These are phyloP conservation scores for Venusia cambrica DNA, from an alignment of 2,888 invertebrate species.

Conservation along the genomic window DNA sequence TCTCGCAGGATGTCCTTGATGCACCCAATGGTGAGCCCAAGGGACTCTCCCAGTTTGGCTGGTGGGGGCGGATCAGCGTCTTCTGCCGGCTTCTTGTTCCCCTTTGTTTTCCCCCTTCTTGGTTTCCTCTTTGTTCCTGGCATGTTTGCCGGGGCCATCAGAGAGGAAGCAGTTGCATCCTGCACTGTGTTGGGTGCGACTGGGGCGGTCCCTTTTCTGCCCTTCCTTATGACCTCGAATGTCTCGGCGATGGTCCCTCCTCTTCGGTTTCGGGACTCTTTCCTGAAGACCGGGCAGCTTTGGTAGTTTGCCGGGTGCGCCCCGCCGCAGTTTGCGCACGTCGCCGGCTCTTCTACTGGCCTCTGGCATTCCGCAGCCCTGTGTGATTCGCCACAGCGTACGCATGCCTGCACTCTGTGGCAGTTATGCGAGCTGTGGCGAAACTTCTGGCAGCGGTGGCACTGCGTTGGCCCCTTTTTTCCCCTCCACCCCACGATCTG, in stretches of 20 bases:
- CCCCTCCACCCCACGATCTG: no score
- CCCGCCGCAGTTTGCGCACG: no score
- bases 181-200: neutral
- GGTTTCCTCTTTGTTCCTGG: no score
- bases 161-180: neutral
- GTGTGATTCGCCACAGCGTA: no score
- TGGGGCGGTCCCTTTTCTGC: neutral
- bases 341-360: no score
- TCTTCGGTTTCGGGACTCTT: constrained; percentile 15
- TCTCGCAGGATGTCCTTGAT: constrained; percentile 6
- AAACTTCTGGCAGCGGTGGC: no score
- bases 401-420: constrained; percentile 21
- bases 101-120: no score
- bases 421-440: constrained; percentile 27
- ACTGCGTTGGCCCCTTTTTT: no score
- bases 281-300: constrained; percentile 15
- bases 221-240: neutral
- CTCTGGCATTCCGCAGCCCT: no score
- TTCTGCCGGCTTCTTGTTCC: no score
- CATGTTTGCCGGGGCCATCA: no score
- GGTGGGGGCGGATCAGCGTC: no score
- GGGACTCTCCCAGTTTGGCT: constrained; percentile 2
- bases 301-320: constrained; percentile 20
- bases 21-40: constrained; percentile 3
- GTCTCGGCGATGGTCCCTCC: constrained; percentile 17